Percentiles rank a stretch among this genome's conserved stretches.
Evolutionary conservation across 2,888 invertebrate genomes (phyloP).

Genomic region (Teleogryllus oceanicus): DNA sequence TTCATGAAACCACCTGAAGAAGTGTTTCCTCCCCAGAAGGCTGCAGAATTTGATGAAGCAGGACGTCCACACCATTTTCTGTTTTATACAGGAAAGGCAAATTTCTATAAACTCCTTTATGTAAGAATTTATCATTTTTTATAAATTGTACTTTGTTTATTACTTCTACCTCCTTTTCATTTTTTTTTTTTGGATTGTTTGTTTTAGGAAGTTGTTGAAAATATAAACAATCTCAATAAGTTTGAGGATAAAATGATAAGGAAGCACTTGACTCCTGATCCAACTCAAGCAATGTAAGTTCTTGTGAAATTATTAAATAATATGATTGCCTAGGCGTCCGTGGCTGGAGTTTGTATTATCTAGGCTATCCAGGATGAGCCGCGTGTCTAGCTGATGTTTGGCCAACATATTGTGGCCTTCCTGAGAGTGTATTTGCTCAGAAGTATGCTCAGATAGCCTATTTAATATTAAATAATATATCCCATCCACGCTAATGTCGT

Average conservation of each 20-base stretch:
- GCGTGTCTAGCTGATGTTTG: no score
- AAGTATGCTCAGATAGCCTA: no score
- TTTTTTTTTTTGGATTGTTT: slow-evolving; percentile 20
- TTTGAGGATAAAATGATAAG: slow-evolving; percentile 68
- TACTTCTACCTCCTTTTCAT: no score
- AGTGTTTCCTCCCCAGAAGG: slow-evolving; percentile 78
- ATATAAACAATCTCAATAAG: slow-evolving; percentile 62
- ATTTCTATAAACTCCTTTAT: slow-evolving; percentile 77
- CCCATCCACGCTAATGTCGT: no score
- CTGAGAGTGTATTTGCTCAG: no score
- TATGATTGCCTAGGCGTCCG: no score
- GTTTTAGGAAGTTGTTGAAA: slow-evolving; percentile 63
- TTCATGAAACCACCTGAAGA: slow-evolving; percentile 85
- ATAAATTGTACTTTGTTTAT: no score
- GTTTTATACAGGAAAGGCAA: slow-evolving; percentile 87
- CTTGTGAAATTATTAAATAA: no score
- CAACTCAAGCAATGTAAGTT: slow-evolving; percentile 45
- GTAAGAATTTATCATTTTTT: slow-evolving; percentile 52
- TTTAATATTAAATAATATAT: no score
- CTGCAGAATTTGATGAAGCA: slow-evolving; percentile 83
- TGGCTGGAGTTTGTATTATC: no score
- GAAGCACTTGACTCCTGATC: slow-evolving; percentile 60
- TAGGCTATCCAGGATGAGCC: no score
- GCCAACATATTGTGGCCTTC: no score
- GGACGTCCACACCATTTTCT: slow-evolving; percentile 88